Evolutionary conservation across 2,113 vertebrate genomes (phyloP).

Genomic region (Strigops habroptila): DNA sequence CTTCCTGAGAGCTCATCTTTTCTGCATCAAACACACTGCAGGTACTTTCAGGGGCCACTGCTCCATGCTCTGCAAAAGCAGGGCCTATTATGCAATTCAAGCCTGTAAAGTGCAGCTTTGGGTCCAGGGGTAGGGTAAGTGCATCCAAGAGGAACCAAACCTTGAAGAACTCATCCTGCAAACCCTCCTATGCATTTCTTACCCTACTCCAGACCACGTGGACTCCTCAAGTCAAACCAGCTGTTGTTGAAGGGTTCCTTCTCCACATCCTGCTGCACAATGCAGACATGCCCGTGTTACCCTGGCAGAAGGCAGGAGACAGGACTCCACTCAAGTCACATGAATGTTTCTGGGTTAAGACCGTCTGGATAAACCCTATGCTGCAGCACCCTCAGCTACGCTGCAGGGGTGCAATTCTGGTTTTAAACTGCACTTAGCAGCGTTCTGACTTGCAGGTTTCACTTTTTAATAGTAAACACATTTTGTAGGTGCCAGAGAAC

Average conservation of each 20-base stretch:
- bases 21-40: not conserved
- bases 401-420: constrained; percentile 44
- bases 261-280: not conserved
- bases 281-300: fast-evolving
- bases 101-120: not conserved
- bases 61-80: not conserved
- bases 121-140: not conserved
- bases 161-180: not conserved
- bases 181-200: not conserved
- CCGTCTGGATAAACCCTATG: constrained; percentile 24
- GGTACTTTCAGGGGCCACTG: not conserved
- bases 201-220: not conserved
- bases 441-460: constrained; percentile 61
- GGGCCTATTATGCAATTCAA: not conserved
- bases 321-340: not conserved
- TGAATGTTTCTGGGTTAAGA: not conserved
- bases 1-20: fast-evolving
- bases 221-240: too few species aligned
- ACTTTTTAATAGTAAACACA: constrained; percentile 63
- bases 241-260: fast-evolving
- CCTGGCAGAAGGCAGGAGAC: not conserved
- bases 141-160: not conserved
- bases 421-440: constrained; percentile 25
- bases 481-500: constrained; percentile 53
- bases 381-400: not conserved